Percentiles rank a stretch among this genome's conserved stretches.
Conservation (phyloP, 2,797 vertebrate genomes). For the Hemibagrus guttatus region DNA sequence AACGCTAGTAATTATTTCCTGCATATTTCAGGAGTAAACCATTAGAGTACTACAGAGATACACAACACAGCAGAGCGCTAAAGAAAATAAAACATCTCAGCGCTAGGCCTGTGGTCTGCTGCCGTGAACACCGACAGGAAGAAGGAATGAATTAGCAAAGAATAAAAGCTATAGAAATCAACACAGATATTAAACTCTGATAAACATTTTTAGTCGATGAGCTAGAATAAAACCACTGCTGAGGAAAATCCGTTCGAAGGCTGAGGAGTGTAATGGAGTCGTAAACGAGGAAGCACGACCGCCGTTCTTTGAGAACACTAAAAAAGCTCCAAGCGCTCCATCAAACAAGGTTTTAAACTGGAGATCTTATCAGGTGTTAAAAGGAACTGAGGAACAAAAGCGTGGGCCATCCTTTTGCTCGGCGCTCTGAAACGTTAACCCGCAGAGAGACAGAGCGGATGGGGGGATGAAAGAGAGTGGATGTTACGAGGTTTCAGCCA, state of each 20-base stretch:
- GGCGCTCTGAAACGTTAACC: slow-evolving; percentile 38
- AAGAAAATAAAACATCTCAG: not conserved
- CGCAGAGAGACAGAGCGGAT: slow-evolving; percentile 22
- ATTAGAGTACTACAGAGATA: slow-evolving; percentile 40
- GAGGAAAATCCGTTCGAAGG: slow-evolving; percentile 31
- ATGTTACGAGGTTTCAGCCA: slow-evolving; percentile 33
- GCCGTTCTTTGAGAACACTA: slow-evolving; percentile 34
- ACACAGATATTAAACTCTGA: not conserved
- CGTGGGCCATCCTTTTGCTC: slow-evolving; percentile 30
- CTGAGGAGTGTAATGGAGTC: slow-evolving; percentile 33
- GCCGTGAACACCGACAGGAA: not conserved
- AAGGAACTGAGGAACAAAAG: slow-evolving; percentile 50
- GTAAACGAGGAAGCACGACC: slow-evolving; percentile 51
- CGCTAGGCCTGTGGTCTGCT: slow-evolving; percentile 19
- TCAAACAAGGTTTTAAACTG: slow-evolving; percentile 48
- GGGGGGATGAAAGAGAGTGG: slow-evolving; percentile 29
- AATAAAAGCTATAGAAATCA: not conserved
- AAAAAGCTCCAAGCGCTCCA: slow-evolving; percentile 48
- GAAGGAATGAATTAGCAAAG: not conserved
- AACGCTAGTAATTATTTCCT: slow-evolving; percentile 63
- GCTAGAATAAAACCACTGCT: slow-evolving; percentile 30
- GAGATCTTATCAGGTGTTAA: slow-evolving; percentile 60
- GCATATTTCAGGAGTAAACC: slow-evolving; percentile 61
- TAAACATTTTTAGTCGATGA: slow-evolving; percentile 14
- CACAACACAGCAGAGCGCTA: not conserved